Evolutionary conservation across 2,888 invertebrate genomes (phyloP), one percentile per base, ranked within the genome.

Genomic region (Cheilosia grossa): DNA sequence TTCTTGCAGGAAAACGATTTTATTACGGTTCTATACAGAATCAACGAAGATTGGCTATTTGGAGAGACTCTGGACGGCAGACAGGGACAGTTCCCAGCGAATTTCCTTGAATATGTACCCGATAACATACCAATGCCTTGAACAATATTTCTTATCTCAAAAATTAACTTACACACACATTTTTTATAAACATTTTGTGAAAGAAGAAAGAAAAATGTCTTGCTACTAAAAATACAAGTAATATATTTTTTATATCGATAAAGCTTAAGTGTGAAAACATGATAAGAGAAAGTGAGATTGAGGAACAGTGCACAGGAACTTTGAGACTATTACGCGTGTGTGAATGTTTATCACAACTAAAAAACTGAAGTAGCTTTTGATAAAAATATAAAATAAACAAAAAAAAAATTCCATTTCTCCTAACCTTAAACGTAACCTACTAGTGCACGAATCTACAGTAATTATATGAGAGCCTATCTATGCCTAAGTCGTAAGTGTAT

Each of bases 1-100:
- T 83, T 44, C 24, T 49, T 87, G 0, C 87, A 94, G 94, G 94
- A 94, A 90, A 94, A 94, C 77, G 93, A 94, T 88, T 91, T 93
- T 82, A 94, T 97, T 61, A 93, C 92, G 63, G 94, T 97, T 72
- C 92, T 94, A 51, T 94, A 94, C 87, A 94, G 94, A 92, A 93
- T 96, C 88, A 95, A 95, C 88, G 93, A 95, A 64, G 95, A 96
- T 88, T 97, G 97, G 97, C 93, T 96, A 77, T 95, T 94, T 89
- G 97, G 97, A 17, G 95, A 95, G 90, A 94, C 94, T 87, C 44
- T 47, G 63, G 93, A 94, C 79, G 94, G 94, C 40, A 91, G 92
- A 85, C 94, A 92, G 89, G 97, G 97, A 87, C 96, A 96, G 90
- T 97, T 97, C 92, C 97, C 97, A 70, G 93, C 94, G 33, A 96